Conservation (phyloP, 2,797 vertebrate genomes). For the Acipenser transmontanus region DNA sequence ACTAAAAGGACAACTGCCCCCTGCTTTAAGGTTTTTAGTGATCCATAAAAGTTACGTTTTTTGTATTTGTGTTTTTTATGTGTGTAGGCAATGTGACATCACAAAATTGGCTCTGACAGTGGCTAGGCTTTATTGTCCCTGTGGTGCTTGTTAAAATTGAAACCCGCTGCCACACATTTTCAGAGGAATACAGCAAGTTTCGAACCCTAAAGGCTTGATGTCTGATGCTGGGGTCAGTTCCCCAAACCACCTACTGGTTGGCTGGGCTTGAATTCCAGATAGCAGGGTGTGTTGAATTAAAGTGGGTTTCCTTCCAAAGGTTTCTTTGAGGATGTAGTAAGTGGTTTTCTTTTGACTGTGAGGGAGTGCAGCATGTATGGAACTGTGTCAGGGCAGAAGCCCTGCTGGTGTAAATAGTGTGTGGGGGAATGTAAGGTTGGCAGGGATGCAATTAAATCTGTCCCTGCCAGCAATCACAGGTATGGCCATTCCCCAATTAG, state of each 20-base stretch:
- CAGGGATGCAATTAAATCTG: too few species aligned
- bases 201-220: slow-evolving; percentile 31
- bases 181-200: not conserved
- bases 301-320: not conserved
- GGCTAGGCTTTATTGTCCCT: slow-evolving; percentile 45
- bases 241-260: slow-evolving; percentile 18
- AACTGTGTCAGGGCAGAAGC: too few species aligned
- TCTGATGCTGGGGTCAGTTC: slow-evolving; percentile 36
- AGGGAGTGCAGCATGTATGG: too few species aligned
- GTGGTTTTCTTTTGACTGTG: too few species aligned
- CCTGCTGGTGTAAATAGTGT: too few species aligned
- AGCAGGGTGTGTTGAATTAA: not conserved
- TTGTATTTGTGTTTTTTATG: slow-evolving; percentile 17
- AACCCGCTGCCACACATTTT: slow-evolving; percentile 34
- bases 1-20: slow-evolving; percentile 51
- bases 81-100: slow-evolving; percentile 23
- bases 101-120: slow-evolving; percentile 21
- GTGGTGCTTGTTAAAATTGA: slow-evolving; percentile 52
- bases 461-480: too few species aligned
- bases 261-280: not conserved
- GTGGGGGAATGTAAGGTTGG: too few species aligned
- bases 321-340: too few species aligned
- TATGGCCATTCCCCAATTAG: too few species aligned
- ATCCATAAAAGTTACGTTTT: slow-evolving; percentile 43
- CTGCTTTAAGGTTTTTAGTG: slow-evolving; percentile 42